These are phyloP conservation scores for Rallus crepitans DNA, from an alignment of 2,797 vertebrate genomes.

Conservation along the genomic window DNA sequence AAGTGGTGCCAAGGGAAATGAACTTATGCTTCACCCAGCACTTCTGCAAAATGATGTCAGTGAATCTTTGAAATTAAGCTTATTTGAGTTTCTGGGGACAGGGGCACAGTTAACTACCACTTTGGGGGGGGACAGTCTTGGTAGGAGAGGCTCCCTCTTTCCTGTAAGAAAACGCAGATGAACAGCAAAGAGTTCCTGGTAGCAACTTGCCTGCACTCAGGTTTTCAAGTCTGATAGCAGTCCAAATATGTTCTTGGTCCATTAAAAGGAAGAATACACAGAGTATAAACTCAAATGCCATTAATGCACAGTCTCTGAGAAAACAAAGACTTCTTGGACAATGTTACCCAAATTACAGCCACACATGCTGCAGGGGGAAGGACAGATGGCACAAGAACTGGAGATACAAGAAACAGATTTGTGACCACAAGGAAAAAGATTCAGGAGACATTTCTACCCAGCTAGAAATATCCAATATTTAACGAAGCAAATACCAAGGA, in stretches of 20 bases:
- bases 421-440: slow-evolving; percentile 71
- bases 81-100: slow-evolving; percentile 14
- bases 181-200: background rate
- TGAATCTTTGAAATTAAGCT: slow-evolving; percentile 14
- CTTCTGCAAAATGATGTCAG: slow-evolving; percentile 52
- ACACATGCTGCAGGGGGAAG: slow-evolving; percentile 62
- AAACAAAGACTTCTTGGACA: slow-evolving; percentile 71
- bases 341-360: slow-evolving; percentile 70
- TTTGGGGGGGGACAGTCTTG: background rate
- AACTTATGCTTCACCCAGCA: slow-evolving; percentile 60
- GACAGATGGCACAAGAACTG: slow-evolving; percentile 72
- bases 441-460: slow-evolving; percentile 58
- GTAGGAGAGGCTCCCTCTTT: background rate
- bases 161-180: background rate
- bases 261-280: slow-evolving; percentile 4
- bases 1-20: slow-evolving; percentile 37
- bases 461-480: slow-evolving; percentile 57
- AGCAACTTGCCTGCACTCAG: background rate
- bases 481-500: slow-evolving; percentile 49
- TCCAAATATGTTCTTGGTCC: slow-evolving; percentile 5
- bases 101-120: background rate
- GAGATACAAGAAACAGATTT: slow-evolving; percentile 71
- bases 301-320: slow-evolving; percentile 36
- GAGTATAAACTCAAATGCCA: background rate
- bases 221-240: slow-evolving; percentile 11